Evolutionary conservation across 2,797 vertebrate species (phyloP).

Genomic region (Lycodopsis pacificus): DNA sequence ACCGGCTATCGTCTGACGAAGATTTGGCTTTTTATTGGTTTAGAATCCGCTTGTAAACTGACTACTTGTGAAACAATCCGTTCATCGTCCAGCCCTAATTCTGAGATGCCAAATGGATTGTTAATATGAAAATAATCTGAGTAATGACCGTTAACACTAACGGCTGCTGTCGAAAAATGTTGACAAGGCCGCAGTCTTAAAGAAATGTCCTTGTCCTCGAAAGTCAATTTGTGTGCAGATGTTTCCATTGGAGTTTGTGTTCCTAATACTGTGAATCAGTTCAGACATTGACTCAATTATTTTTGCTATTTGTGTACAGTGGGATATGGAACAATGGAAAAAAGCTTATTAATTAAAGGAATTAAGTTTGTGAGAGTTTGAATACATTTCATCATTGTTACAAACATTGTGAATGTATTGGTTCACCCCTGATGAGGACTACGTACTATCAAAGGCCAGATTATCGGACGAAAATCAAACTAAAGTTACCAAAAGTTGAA

Average conservation of each 20-base stretch:
- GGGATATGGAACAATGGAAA: background rate
- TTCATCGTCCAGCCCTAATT: background rate
- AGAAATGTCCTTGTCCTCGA: conserved; percentile 11
- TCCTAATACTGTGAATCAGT: background rate
- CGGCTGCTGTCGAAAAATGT: conserved; percentile 42
- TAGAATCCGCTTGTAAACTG: too few relatives aligned
- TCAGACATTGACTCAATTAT: background rate
- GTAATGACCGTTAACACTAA: background rate
- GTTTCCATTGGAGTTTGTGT: background rate
- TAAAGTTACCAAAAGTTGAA: background rate
- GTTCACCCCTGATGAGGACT: background rate
- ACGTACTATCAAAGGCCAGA: background rate
- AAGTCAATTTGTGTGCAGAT: conserved; percentile 1
- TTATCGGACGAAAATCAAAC: background rate
- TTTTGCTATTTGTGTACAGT: background rate
- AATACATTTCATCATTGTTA: background rate
- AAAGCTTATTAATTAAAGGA: background rate
- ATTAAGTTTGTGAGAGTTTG: background rate
- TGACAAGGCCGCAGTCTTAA: conserved; percentile 32
- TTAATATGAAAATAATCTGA: background rate
- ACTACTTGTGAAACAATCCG: too few relatives aligned
- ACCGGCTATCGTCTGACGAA: too few relatives aligned
- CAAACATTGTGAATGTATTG: background rate
- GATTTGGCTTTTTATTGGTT: too few relatives aligned
- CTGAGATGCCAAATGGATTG: background rate